Evolutionary conservation across 2,888 invertebrate genomes (phyloP), one percentile per base, ranked within the genome.

Genomic region (Fabriciana adippe): DNA sequence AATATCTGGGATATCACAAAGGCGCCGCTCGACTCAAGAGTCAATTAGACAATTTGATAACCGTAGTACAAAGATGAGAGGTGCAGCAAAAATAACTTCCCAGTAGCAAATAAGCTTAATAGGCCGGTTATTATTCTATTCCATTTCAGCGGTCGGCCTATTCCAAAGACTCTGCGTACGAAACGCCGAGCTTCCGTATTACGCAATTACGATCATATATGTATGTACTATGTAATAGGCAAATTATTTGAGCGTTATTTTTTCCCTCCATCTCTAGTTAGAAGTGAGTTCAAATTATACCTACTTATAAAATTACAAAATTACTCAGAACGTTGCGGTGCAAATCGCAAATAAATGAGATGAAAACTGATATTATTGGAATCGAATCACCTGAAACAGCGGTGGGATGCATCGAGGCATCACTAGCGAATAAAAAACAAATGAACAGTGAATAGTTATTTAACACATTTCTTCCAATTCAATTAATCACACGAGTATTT

Each of bases 111-210:
- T 85, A 81, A 81, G 81, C 78, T 56, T 74, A 71, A 75, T 73
- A 55, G 74, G 77, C 72, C 75, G 75, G 79, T 79, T 79, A 85
- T 86, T 85, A 85, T 81, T 70, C 81, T 80, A 82, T 79, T 77
- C 81, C 77, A 81, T 81, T 78, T 75, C 79, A 76, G 61, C 66
- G 66, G 63, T 72, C 73, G 63, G 73, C 82, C 80, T 85, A 87
- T 87, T 86, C 83, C 83, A 86, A 88, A 85, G 80, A 82, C 81
- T 81, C 79, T 79, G 79, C 81, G 80, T 80, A 84, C 81, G 81
- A 82, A 81, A 80, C 75, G 82, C 80, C 81, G 82, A 86, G 85
- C 84, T 88, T 88, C 88, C 88, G 84, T 81, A 81, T 85, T 81
- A 74, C 78, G 83, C 84, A 85, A 89, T 89, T 87, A 86, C 85